Percentiles rank a stretch among this genome's conserved stretches.
phyloP scores from a whole-genome alignment of 30 jellyfish, hydroid and myxozoan genomes.

The Chironex yamaguchii region DNA sequence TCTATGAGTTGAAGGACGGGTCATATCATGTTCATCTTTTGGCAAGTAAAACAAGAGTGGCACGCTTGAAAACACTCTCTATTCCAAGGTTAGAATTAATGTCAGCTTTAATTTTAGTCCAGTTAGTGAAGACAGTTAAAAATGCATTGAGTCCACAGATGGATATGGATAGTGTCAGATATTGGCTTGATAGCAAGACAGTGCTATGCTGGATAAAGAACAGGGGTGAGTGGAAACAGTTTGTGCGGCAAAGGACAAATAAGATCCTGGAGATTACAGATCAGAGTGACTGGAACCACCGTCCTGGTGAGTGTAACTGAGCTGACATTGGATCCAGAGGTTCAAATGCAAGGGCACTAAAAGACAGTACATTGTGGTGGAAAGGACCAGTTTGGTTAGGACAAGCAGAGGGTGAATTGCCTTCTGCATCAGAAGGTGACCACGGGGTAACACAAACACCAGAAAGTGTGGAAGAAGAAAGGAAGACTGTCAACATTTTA shows the following conservation, averaged over 20 bases:
- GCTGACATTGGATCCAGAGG: slow-evolving; percentile 44
- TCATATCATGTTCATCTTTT: neutral
- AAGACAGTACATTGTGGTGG: too few relatives aligned
- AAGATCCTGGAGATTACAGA: slow-evolving; percentile 5
- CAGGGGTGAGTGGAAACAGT: slow-evolving; percentile 40
- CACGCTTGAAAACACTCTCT: slow-evolving; percentile 5
- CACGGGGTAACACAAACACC: too few relatives aligned
- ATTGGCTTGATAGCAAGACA: slow-evolving; percentile 9
- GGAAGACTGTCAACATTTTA: too few relatives aligned
- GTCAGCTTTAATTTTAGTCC: slow-evolving; percentile 16
- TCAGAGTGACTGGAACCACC: slow-evolving; percentile 10
- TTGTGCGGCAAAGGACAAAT: slow-evolving; percentile 9
- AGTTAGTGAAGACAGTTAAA: slow-evolving; percentile 3
- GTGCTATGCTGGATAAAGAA: slow-evolving; percentile 19
- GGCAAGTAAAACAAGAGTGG: slow-evolving; percentile 33
- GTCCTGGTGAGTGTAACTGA: slow-evolving; percentile 23
- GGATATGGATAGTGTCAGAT: neutral
- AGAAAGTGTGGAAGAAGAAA: too few relatives aligned
- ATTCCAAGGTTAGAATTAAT: slow-evolving; percentile 32
- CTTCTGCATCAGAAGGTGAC: too few relatives aligned
- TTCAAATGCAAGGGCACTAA: too few relatives aligned
- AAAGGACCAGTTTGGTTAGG: too few relatives aligned
- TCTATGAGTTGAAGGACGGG: neutral
- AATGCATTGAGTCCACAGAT: slow-evolving; percentile 1
- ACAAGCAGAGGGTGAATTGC: too few relatives aligned